Evolutionary conservation across 2,113 vertebrate species (phyloP), one percentile per base, ranked within the genome.

Genomic region (Crotalus horridus): DNA sequence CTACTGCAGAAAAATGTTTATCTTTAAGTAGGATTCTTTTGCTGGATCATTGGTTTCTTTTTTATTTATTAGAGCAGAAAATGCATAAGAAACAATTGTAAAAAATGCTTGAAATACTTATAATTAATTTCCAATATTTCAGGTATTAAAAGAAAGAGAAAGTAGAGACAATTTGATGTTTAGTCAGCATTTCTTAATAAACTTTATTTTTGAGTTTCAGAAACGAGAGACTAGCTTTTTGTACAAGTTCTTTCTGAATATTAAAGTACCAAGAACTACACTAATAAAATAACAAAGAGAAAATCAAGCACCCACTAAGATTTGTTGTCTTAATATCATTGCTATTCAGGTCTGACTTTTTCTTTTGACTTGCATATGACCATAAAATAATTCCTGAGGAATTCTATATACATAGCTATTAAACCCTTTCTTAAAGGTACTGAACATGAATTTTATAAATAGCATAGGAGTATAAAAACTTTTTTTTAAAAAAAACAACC

Each of bases 11-110:
- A 96, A 92, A 92, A 2, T 0, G 87, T 92, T 96, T 96, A 94
- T 95, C 54, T 89, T 29, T 96, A 87, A 96, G 95, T 96, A 96
- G 88, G 64, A 91, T 92, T 95, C 94, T 94, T 96, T 95, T 93
- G 1, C 64, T 94, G 39, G 91, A 89, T 92, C 93, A 90, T 88
- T 92, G 95, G 95, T 6, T 95, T 93, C 97, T 95, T 85, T 51
- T 51, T 93, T 95, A 96, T 92, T 91, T 97, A 91, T 92, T 93
- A 81, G 86, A 93, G 86, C 93, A 95, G 87, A 95, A 90, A 48
- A 92, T 11, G 51, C 6, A 1, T 26, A 17, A 87, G 90, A 87
- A 96, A 92, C 85, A 93, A 93, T 93, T 91, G 43, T 92, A 95
- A 95, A 93, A 13, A 2, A 48, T 33, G 92, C 96, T 95, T 20